Evolutionary conservation across 2,113 vertebrate genomes (phyloP), one percentile per base, ranked within the genome.

Genomic region (Puntigrus tetrazona): DNA sequence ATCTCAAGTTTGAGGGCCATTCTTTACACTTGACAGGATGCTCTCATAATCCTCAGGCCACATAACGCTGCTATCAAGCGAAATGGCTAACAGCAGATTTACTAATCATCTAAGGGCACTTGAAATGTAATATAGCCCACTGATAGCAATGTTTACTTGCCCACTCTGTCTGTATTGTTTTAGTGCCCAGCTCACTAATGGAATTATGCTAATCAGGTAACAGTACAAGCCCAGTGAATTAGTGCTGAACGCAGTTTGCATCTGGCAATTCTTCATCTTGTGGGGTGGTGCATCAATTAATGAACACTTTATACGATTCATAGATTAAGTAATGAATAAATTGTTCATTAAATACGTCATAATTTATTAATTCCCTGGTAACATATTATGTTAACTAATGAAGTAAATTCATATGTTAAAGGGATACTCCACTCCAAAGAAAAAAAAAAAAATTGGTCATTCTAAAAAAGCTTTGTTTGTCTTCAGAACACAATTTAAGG

Each of bases 11-110:
- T 52, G 31, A 78, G 41, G 76, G 22, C 31, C 10, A 38, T 78
- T 61, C 31, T 69, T 83, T 83, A 43, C 81, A 80, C 67, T 80
- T 78, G 83, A 82, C 83, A 82, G 50, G 18, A 20, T 36, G 78
- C 67, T 76, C 36, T 65, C 31, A 20, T 63, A 41, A 38, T 63
- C 72, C 36, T 25, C n/a, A 67, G 73, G 72, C 74, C 43, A 45
- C 57, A 70, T 34, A 36, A 67, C 31, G 36, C 27, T 69, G 57
- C 50, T 47, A 65, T 41, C 5, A 3, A 27, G 57, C 25, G n/a
- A 41, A 78, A 67, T 72, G 78, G 61, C 73, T 84, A 84, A 70
- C 47, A 36, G 29, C 34, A 81, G 47, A 81, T 76, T 41, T 22
- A 45, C 22, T 57, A 22, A 57, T 38, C 31, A 57, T 34, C 31